Conservation (phyloP, 2,888 invertebrate species). For the Ectemnius cavifrons region DNA sequence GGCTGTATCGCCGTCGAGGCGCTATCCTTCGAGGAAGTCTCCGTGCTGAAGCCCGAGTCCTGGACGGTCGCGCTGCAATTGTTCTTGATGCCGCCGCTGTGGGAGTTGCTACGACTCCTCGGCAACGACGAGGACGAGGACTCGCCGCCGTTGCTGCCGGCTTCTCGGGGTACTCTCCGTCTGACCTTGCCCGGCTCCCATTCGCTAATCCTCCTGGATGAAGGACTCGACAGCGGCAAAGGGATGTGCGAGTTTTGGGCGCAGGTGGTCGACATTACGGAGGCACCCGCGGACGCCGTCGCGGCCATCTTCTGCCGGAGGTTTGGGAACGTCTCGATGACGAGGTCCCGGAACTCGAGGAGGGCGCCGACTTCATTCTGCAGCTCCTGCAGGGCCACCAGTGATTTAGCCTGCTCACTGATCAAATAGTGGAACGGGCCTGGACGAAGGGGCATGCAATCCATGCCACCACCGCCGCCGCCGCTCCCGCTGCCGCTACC, state of each 20-base stretch:
- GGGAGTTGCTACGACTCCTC: conserved; percentile 83
- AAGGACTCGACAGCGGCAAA: conserved; percentile 73
- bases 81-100: conserved; percentile 82
- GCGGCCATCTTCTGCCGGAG: conserved; percentile 91
- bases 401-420: conserved; percentile 93
- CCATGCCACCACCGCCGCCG: conserved; percentile 83
- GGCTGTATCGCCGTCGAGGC: conserved; percentile 81
- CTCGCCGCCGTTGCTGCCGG: conserved; percentile 57
- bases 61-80: conserved; percentile 84
- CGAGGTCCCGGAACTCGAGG: conserved; percentile 94
- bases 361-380: conserved; percentile 96
- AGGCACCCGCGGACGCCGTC: conserved; percentile 76
- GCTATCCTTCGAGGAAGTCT: conserved; percentile 89
- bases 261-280: conserved; percentile 80
- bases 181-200: conserved; percentile 91
- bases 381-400: conserved; percentile 91
- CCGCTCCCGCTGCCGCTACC: conserved; percentile 73
- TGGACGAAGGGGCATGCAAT: conserved; percentile 88
- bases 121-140: conserved; percentile 79
- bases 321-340: conserved; percentile 96
- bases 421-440: conserved; percentile 90
- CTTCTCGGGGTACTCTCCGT: conserved; percentile 77
- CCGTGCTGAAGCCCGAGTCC: conserved; percentile 94
- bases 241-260: conserved; percentile 74
- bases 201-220: conserved; percentile 79